These are phyloP conservation scores for Keiferia lycopersicella DNA, from an alignment of 2,888 invertebrate species.

Conservation along the genomic window DNA sequence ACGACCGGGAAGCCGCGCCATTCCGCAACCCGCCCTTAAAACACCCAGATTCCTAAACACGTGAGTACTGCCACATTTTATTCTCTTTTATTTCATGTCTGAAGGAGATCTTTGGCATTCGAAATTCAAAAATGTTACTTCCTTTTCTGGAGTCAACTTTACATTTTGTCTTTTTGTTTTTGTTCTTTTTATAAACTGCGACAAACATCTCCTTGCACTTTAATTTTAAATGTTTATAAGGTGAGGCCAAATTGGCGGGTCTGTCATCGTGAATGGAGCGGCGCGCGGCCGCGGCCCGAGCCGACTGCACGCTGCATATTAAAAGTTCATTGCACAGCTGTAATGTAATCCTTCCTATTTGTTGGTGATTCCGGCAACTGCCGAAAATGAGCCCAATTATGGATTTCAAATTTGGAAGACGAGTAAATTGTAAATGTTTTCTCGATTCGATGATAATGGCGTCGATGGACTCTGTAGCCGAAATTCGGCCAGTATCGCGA, in stretches of 20 bases:
- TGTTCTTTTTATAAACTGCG: slow-evolving; percentile 28
- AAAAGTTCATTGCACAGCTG: slow-evolving; percentile 58
- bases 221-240: slow-evolving; percentile 30
- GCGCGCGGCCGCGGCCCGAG: slow-evolving; percentile 55
- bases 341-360: slow-evolving; percentile 53
- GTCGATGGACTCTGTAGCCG: slow-evolving; percentile 58
- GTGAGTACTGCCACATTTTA: slow-evolving; percentile 50
- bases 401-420: slow-evolving; percentile 31
- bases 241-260: slow-evolving; percentile 32
- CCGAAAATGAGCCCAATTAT: slow-evolving; percentile 24
- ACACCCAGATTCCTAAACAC: slow-evolving; percentile 40
- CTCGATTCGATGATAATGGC: slow-evolving; percentile 39
- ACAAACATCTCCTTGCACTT: slow-evolving; percentile 30
- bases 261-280: slow-evolving; percentile 41
- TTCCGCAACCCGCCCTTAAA: slow-evolving; percentile 36
- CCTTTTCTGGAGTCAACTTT: slow-evolving; percentile 15
- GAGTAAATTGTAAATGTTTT: slow-evolving; percentile 23
- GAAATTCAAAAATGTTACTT: slow-evolving; percentile 33
- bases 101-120: slow-evolving; percentile 34
- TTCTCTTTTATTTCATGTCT: slow-evolving; percentile 28
- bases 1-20: slow-evolving; percentile 22
- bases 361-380: slow-evolving; percentile 22
- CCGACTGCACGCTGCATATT: slow-evolving; percentile 58
- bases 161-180: slow-evolving; percentile 7
- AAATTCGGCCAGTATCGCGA: slow-evolving; percentile 79